Percentiles rank a stretch among this genome's conserved stretches.
Conservation (phyloP, 2,888 invertebrate species). For the Cenopis cana region DNA sequence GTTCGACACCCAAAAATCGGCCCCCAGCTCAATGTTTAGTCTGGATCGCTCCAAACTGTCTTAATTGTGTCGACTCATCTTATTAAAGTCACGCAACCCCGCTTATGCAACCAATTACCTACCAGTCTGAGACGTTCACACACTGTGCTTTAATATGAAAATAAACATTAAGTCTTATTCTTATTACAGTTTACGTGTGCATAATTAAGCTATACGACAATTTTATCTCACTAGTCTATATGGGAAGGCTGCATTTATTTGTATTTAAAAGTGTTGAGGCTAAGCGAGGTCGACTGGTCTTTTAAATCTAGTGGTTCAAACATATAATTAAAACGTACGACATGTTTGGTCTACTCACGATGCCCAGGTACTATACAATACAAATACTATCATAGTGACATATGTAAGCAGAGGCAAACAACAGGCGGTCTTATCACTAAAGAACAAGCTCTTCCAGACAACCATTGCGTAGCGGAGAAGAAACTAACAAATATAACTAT, state of each 20-base stretch:
- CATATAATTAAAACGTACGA: neutral
- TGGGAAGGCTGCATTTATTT: constrained; percentile 20
- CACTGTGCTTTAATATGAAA: constrained; percentile 50
- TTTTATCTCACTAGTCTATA: constrained; percentile 25
- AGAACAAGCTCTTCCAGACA: too few species aligned
- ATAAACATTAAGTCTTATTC: constrained; percentile 22
- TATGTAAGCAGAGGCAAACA: too few species aligned
- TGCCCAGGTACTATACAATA: too few species aligned
- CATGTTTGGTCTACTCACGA: neutral
- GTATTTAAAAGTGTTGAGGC: neutral
- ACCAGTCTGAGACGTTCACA: constrained; percentile 76
- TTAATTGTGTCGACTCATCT: constrained; percentile 18
- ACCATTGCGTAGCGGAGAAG: too few species aligned
- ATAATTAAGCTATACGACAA: constrained; percentile 30
- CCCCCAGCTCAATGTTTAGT: neutral
- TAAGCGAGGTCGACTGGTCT: neutral
- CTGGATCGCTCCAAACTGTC: neutral
- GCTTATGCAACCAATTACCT: constrained; percentile 67
- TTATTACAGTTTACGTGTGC: constrained; percentile 33
- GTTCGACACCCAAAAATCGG: too few species aligned
- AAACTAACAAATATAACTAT: too few species aligned
- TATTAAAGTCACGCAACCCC: constrained; percentile 49
- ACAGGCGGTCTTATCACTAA: too few species aligned
- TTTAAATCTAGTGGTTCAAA: neutral
- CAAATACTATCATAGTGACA: too few species aligned